A percentile compares a stretch with the other conserved stretches of the same genome.
phyloP scores from a whole-genome alignment of 1,140 invertebrate genomes.

The Drosophila bocqueti region DNA sequence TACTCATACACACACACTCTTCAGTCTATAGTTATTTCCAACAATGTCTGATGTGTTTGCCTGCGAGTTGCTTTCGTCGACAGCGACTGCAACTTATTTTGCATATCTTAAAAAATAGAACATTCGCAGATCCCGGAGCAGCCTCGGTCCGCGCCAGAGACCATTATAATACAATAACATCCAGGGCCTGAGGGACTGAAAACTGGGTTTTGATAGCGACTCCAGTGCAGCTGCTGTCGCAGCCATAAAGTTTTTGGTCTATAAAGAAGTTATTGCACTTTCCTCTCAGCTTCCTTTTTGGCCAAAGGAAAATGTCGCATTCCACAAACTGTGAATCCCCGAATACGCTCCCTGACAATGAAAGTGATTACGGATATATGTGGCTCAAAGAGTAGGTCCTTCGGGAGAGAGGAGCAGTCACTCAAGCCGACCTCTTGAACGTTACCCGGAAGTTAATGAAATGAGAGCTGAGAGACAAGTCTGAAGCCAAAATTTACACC shows the following conservation, averaged over 20 bases:
- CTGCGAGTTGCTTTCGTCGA: slow-evolving; percentile 34
- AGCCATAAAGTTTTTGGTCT: slow-evolving; percentile 55
- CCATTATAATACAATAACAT: slow-evolving; percentile 64
- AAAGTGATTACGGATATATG: slow-evolving; percentile 40
- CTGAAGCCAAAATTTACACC: slow-evolving; percentile 7
- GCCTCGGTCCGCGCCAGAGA: slow-evolving; percentile 40
- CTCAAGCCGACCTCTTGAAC: slow-evolving; percentile 17
- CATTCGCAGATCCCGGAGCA: slow-evolving; percentile 57
- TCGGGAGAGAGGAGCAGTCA: slow-evolving; percentile 4
- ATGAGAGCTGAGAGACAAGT: slow-evolving; percentile 12
- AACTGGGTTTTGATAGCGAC: slow-evolving; percentile 32
- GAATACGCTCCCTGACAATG: slow-evolving; percentile 19
- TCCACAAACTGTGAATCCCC: slow-evolving; percentile 5
- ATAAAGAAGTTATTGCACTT: slow-evolving; percentile 52
- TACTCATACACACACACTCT: not conserved
- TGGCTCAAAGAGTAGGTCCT: slow-evolving; percentile 13
- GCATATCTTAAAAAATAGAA: slow-evolving; percentile 76
- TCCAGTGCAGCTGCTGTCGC: slow-evolving; percentile 51
- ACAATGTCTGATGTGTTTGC: slow-evolving; percentile 62
- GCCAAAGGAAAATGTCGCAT: slow-evolving; percentile 27
- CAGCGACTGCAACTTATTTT: slow-evolving; percentile 75
- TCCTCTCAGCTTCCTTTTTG: slow-evolving; percentile 25
- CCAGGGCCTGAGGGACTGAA: slow-evolving; percentile 18
- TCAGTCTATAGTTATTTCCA: slow-evolving; percentile 46
- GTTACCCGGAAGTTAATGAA: slow-evolving; percentile 43